phyloP scores from a whole-genome alignment of 2,888 invertebrate species.

The Lydus trimaculatus region DNA sequence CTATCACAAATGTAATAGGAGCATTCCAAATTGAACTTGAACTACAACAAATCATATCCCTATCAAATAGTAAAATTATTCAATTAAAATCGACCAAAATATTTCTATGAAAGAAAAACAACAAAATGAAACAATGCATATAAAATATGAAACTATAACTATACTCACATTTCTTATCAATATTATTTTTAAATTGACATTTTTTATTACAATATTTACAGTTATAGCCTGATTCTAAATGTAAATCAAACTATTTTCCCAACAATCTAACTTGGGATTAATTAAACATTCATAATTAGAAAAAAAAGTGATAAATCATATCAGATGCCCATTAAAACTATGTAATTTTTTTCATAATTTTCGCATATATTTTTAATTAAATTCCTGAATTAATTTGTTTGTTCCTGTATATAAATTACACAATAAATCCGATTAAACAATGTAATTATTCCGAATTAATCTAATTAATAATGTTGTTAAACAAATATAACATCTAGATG shows the following conservation, averaged over 20 bases:
- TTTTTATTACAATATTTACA: neutral
- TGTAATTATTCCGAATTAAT: neutral
- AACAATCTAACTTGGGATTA: neutral
- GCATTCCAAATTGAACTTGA: neutral
- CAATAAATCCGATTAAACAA: neutral
- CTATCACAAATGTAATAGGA: no score
- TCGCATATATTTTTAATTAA: neutral
- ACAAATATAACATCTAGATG: neutral
- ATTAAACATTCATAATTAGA: neutral
- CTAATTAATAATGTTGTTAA: constrained; percentile 4
- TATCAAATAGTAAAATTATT: neutral
- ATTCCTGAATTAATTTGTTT: neutral
- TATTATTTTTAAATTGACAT: neutral
- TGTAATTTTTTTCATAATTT: no score
- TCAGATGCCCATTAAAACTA: neutral
- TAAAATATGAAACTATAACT: neutral
- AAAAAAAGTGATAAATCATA: neutral
- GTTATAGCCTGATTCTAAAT: neutral
- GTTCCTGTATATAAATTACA: neutral
- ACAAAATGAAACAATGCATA: neutral
- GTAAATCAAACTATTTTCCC: neutral
- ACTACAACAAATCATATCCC: no score
- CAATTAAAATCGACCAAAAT: neutral
- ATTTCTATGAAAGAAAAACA: neutral
- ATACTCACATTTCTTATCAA: neutral